These are phyloP conservation scores for Caenorhabditis auriculariae DNA, from an alignment of 2,888 invertebrate genomes.

Conservation along the genomic window DNA sequence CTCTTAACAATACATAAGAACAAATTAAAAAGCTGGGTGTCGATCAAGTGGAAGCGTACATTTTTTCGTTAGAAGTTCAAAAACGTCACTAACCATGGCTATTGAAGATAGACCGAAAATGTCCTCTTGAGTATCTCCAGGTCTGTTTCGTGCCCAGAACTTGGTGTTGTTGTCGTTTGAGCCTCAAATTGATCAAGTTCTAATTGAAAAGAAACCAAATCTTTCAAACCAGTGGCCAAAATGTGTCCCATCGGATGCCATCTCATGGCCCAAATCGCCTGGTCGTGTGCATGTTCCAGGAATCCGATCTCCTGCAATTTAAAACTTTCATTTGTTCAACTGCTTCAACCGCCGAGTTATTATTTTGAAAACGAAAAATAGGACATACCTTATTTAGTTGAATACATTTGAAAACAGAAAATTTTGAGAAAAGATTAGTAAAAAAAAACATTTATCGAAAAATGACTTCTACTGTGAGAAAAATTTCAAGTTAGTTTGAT, in stretches of 20 bases:
- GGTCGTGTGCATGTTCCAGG: constrained; percentile 95
- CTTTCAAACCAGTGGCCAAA: constrained; percentile 86
- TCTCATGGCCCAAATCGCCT: constrained; percentile 88
- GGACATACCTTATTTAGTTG: too few relatives aligned
- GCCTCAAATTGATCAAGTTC: constrained; percentile 64
- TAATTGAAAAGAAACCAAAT: too few relatives aligned
- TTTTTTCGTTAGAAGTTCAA: too few relatives aligned
- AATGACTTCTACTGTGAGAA: too few relatives aligned
- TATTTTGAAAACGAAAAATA: neutral
- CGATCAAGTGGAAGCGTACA: too few relatives aligned
- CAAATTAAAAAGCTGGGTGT: too few relatives aligned
- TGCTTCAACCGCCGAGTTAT: neutral
- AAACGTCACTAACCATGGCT: constrained; percentile 15
- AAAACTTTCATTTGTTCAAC: neutral
- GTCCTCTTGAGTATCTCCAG: constrained; percentile 94
- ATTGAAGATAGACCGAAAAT: constrained; percentile 76
- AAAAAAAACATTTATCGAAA: too few relatives aligned
- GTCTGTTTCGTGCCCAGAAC: constrained; percentile 98
- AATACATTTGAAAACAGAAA: too few relatives aligned
- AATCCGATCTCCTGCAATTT: constrained; percentile 74
- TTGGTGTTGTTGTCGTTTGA: constrained; percentile 98
- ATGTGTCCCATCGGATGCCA: constrained; percentile 99
- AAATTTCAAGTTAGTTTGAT: too few relatives aligned
- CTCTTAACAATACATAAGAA: neutral
- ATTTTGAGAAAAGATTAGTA: too few relatives aligned